phyloP scores from a whole-genome alignment of 2,113 vertebrate genomes.

The Columba janthina region DNA sequence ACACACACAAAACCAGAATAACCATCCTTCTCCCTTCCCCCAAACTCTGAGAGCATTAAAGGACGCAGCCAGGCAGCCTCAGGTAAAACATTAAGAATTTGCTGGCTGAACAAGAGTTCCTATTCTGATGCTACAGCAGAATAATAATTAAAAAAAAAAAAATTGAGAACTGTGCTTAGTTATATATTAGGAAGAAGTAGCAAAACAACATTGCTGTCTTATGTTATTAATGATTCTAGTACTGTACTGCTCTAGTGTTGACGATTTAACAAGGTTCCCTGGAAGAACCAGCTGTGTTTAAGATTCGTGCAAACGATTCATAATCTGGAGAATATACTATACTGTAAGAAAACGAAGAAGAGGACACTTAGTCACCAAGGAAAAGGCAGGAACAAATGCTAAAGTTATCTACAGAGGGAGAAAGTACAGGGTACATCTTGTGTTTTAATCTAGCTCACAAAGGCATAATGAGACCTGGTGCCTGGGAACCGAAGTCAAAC shows the following conservation, averaged over 20 bases:
- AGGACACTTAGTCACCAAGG: background rate
- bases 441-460: background rate
- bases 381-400: background rate
- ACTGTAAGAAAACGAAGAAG: background rate
- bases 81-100: background rate
- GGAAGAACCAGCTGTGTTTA: slow-evolving; percentile 17
- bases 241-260: background rate
- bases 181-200: slow-evolving; percentile 1
- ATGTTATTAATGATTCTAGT: background rate
- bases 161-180: background rate
- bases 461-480: background rate
- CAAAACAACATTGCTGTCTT: background rate
- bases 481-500: background rate
- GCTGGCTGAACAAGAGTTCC: background rate
- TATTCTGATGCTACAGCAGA: background rate
- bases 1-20: background rate
- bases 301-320: background rate
- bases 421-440: background rate
- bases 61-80: background rate
- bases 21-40: background rate
- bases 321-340: background rate
- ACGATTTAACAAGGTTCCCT: slow-evolving; percentile 53
- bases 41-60: background rate
- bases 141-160: background rate
- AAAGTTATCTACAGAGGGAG: background rate